A percentile compares a stretch with the other conserved stretches of the same genome.
Conservation (phyloP, 2,113 vertebrate species). For the Chamaea fasciata region DNA sequence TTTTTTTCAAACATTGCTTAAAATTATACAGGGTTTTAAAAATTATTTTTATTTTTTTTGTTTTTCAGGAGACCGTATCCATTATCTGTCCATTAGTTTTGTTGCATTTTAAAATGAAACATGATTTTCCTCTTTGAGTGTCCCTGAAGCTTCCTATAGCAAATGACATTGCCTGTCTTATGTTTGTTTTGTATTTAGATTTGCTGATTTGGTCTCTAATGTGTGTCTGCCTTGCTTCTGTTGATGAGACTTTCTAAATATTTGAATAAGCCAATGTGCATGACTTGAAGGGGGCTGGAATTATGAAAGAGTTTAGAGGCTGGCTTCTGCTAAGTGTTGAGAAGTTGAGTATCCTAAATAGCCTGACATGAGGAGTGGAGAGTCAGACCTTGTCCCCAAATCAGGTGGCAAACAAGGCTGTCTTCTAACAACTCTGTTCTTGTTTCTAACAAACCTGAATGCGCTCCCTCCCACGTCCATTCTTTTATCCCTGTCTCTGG, state of each 20-base stretch:
- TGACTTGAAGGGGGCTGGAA: not conserved
- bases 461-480: fast-evolving
- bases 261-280: not conserved
- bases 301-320: not conserved
- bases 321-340: not conserved
- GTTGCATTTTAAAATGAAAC: not conserved
- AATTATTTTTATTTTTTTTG: not conserved
- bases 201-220: not conserved
- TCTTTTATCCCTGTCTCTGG: not conserved
- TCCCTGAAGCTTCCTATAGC: not conserved
- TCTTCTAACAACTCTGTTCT: fast-evolving
- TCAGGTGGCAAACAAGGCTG: not conserved
- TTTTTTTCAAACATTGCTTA: not conserved
- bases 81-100: not conserved
- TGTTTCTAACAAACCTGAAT: not conserved
- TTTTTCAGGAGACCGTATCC: not conserved
- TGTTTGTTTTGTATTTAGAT: not conserved
- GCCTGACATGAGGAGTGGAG: not conserved
- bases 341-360: not conserved
- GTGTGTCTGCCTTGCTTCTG: not conserved
- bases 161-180: not conserved
- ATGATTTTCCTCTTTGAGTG: not conserved
- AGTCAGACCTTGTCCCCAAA: not conserved
- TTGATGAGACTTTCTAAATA: not conserved
- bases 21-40: not conserved